Base-by-base conservation (phyloP, 2,888 invertebrate species). In the Cosmia pyralina region DNA sequence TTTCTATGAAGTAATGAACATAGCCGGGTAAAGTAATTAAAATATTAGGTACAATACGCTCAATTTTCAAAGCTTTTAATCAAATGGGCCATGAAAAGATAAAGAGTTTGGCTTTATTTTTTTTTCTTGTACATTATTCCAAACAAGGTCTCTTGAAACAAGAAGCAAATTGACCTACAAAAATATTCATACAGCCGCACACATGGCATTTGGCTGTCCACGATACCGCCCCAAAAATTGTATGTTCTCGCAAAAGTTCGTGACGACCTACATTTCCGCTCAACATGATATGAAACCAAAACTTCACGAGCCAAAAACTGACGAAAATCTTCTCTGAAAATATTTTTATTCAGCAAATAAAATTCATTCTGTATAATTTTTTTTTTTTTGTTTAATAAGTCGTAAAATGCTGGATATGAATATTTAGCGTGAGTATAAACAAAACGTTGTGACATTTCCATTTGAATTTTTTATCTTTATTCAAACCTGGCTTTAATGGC, bases 321-420 rank as follows among this genome's bases (percentile, higher is more conserved):
- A 52, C 46, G n/a, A 68, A 64, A 65, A 53, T 65, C 2, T 64
- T 41, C n/a, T n/a, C 22, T 17, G 34, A 63, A 68, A 60, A 59
- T 57, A 68, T 38, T 44, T 57, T 38, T 34, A 59, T 62, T 64
- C 28, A 48, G 19, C 34, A 34, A 41, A 53, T 53, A 0, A 62
- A 68, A 62, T 59, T 19, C 13, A 53, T n/a, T 38, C 28, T 15
- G 28, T 57, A 44, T 28, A 53, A 57, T 68, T 13, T 28, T 68
- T 69, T 62, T 68, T 13, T 28, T 68, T 69, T 34, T 62, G 69
- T 62, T 66, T 50, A 63, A 84, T 67, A 65, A 65, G 60, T 76
- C 85, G 62, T 81, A 75, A 81, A 81, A 81, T 69, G 1, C 48
- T 48, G 60, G 55, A 79, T 62, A 75, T 84, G 81, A 84, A 71